Conservation (phyloP, 1,140 invertebrate species). For the Ladona fulva region DNA sequence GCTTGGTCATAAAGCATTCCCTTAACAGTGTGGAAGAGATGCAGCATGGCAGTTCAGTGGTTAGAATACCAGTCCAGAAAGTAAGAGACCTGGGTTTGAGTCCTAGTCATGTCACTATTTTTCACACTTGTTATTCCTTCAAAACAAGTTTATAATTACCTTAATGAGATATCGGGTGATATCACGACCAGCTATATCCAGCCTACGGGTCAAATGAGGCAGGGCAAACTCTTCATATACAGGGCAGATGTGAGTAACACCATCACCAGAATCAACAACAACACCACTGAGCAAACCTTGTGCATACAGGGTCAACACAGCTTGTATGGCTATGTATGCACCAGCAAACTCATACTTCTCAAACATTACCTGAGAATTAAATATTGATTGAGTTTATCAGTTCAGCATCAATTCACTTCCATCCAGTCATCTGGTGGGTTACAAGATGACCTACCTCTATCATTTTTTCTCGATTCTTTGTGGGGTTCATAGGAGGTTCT, state of each 20-base stretch:
- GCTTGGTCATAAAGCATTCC: no score
- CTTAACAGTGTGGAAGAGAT: no score
- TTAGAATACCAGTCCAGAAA: no score
- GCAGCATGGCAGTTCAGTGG: no score
- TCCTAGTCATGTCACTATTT: no score
- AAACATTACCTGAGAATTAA: conserved; percentile 82
- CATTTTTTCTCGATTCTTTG: conserved; percentile 97
- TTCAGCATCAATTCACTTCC: not conserved
- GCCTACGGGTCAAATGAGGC: conserved; percentile 84
- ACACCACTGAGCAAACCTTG: conserved; percentile 97
- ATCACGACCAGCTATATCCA: conserved; percentile 97
- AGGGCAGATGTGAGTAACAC: conserved; percentile 98
- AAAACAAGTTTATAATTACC: conserved; percentile 46
- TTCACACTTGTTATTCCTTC: no score
- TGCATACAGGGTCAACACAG: conserved; percentile 95
- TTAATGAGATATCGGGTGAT: conserved; percentile 98
- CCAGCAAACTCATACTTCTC: conserved; percentile 97
- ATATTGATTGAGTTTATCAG: not conserved
- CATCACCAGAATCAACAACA: conserved; percentile 97
- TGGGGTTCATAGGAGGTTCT: conserved; percentile 99
- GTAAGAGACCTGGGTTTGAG: no score
- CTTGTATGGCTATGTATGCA: conserved; percentile 95
- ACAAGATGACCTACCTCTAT: conserved; percentile 65
- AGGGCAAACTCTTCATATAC: conserved; percentile 97
- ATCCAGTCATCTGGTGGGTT: not conserved